Evolutionary conservation across 2,113 vertebrate genomes (phyloP), one percentile per base, ranked within the genome.

Genomic region (Rousettus leschenaultii): DNA sequence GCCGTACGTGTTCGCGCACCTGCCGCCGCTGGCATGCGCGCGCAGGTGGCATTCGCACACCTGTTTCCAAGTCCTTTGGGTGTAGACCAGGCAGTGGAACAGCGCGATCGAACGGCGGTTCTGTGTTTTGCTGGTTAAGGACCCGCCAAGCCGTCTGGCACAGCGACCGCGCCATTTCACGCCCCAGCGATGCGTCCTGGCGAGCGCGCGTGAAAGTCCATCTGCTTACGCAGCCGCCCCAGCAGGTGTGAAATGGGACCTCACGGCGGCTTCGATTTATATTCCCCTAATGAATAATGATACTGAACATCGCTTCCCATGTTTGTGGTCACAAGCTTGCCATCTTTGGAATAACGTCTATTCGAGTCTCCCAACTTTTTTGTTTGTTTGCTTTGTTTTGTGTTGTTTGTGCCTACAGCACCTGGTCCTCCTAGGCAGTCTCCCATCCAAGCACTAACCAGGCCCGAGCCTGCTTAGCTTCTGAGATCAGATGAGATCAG

Each of bases 41-140:
- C n/a, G n/a, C n/a, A n/a, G n/a, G n/a, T n/a, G n/a, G 40, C 40
- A 6, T 40, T 3, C 40, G 6, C 40, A 6, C 5, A 5, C 73
- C 22, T 33, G n/a, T 1, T 16, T 6, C 33, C 45, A 30, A 1
- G 1, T 55, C n/a, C 33, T 53, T 16, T 5, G 8, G 18, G 74
- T 18, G 22, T 3, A 7, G 1, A 18, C 12, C 3, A 1, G 11
- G 45, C 16, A 6, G 33, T 3, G 6, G 7, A 22, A 0, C 2
- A 14, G 26, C 61, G 1, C 5, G 3, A 15, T 12, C 88, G 24
- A 8, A 18, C 0, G 26, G 35, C 0, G 7, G 38, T 6, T 18
- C 73, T 45, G 45, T 33, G 28, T 11, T 89, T 48, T 30, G 18
- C 8, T 7, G 24, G 55, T 26, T 5, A 0, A 78, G 43, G 61